Evolutionary conservation across 2,797 vertebrate species (phyloP).

Genomic region (Delichon dasypus): DNA sequence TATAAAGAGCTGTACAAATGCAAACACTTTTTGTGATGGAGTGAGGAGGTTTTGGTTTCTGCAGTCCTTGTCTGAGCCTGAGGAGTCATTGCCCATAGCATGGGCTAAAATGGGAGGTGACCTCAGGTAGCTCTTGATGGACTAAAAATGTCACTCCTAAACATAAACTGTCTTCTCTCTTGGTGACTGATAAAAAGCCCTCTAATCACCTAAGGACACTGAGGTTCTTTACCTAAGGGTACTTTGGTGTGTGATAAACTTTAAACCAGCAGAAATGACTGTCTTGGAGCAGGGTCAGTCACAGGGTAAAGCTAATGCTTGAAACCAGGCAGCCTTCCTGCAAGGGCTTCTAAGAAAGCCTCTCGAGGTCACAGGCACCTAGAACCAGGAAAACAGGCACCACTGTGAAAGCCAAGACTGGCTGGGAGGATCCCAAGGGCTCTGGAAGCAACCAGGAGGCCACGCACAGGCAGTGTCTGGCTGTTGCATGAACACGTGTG

Average conservation of each 20-base stretch:
- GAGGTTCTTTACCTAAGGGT: neutral
- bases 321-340: neutral
- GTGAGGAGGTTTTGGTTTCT: neutral
- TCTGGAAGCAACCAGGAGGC: neutral
- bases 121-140: neutral
- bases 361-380: neutral
- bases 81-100: neutral
- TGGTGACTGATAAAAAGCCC: neutral
- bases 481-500: rapidly evolving
- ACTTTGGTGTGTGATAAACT: neutral
- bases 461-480: neutral
- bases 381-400: neutral
- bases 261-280: neutral
- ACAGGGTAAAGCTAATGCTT: neutral
- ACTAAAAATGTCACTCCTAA: neutral
- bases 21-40: neutral
- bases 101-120: neutral
- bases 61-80: neutral
- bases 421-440: rapidly evolving
- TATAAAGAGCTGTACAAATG: neutral
- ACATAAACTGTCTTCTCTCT: neutral
- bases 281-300: neutral
- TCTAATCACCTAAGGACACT: neutral
- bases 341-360: neutral
- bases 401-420: neutral